phyloP scores from a whole-genome alignment of 2,113 vertebrate species.

The Oncorhynchus mykiss region DNA sequence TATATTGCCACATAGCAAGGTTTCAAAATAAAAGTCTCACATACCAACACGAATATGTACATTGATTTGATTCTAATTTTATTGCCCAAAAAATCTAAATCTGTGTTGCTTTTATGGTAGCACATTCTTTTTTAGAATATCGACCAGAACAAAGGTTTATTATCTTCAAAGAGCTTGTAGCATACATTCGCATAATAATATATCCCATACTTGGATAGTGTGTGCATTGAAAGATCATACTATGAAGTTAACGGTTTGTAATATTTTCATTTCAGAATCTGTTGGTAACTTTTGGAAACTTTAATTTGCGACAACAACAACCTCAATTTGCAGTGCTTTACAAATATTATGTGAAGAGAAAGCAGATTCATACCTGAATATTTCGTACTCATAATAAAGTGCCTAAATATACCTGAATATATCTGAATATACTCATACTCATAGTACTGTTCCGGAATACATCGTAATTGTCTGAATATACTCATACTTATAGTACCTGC shows the following conservation, averaged over 20 bases:
- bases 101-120: too few relatives aligned
- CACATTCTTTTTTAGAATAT: too few relatives aligned
- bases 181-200: too few relatives aligned
- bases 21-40: background rate
- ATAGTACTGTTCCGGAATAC: too few relatives aligned
- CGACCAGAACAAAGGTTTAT: too few relatives aligned
- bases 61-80: too few relatives aligned
- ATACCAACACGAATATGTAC: too few relatives aligned
- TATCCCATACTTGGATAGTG: background rate
- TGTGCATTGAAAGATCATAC: background rate
- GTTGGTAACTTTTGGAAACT: constrained; percentile 63
- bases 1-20: background rate
- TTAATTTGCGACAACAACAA: constrained; percentile 67
- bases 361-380: background rate
- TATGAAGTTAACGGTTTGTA: background rate
- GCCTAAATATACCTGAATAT: background rate
- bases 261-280: background rate
- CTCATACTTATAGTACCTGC: constrained; percentile 54
- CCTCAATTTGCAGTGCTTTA: constrained; percentile 73
- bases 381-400: background rate
- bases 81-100: too few relatives aligned
- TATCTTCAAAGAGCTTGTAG: too few relatives aligned
- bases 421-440: too few relatives aligned
- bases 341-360: constrained; percentile 67
- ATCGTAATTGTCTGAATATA: background rate